Conservation (phyloP, 2,113 vertebrate species). For the Formicarius rufipectus region DNA sequence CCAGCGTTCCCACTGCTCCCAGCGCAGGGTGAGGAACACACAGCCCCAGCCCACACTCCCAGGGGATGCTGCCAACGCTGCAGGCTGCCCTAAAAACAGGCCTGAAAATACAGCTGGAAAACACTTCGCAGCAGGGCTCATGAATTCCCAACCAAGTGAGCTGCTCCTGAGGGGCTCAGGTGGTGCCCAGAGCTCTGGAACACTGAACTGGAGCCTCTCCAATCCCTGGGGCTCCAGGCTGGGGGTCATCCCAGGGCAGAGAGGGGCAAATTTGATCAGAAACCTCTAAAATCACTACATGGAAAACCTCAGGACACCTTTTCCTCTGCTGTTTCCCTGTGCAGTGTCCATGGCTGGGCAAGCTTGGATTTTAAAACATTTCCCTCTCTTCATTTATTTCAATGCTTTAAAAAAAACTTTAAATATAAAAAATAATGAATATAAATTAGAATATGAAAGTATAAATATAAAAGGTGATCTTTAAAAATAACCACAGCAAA, state of each 20-base stretch:
- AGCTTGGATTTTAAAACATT: not conserved
- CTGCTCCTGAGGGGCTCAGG: not conserved
- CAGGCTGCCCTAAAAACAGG: not conserved
- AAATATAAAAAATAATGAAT: not conserved
- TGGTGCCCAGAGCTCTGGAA: not conserved
- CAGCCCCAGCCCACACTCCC: not conserved
- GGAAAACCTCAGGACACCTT: not conserved
- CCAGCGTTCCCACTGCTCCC: not conserved
- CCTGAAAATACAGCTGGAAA: not conserved
- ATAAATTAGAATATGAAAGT: not conserved
- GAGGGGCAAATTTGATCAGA: not conserved
- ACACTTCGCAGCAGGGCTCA: not conserved
- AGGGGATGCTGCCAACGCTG: not conserved
- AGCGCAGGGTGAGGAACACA: not conserved
- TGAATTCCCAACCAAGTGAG: not conserved
- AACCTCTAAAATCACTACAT: not conserved
- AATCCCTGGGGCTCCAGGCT: not conserved
- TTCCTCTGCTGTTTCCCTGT: not conserved
- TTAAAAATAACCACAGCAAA: not conserved
- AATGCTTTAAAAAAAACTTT: not conserved
- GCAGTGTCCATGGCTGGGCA: not conserved
- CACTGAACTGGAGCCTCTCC: not conserved
- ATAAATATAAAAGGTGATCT: accelerated
- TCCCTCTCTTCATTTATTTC: not conserved
- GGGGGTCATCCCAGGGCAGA: not conserved